Conservation (phyloP, 2,888 invertebrate species). For the Mesochorus sp. region DNA sequence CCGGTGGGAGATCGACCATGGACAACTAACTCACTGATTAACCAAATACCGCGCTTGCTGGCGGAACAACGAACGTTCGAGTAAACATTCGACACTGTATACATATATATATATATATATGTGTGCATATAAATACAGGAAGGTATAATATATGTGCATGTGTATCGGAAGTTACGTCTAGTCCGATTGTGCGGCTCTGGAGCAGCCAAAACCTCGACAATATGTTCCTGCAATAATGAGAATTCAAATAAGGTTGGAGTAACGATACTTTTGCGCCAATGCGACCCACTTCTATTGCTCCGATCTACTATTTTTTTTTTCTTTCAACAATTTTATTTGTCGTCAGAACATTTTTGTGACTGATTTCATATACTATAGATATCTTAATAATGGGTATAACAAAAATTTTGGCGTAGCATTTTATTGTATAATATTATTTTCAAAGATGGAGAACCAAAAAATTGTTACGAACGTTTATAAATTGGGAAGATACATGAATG, state of each 20-base stretch:
- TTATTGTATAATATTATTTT: too few species aligned
- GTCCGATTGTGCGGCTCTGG: neutral
- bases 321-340: too few species aligned
- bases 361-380: too few species aligned
- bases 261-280: neutral
- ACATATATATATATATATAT: neutral
- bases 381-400: too few species aligned
- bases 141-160: constrained; percentile 7
- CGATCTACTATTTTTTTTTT: too few species aligned
- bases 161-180: constrained; percentile 3
- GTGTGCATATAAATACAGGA: neutral
- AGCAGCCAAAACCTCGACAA: too few species aligned
- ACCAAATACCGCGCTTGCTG: constrained; percentile 72
- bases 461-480: too few species aligned
- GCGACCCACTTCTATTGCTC: neutral
- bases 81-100: constrained; percentile 72
- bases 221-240: neutral
- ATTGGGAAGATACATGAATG: too few species aligned
- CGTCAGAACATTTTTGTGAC: too few species aligned
- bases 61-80: constrained; percentile 68
- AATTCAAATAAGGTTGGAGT: neutral
- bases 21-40: constrained; percentile 77
- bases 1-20: constrained; percentile 63
- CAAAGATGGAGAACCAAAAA: too few species aligned
- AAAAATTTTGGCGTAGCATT: too few species aligned